Evolutionary conservation across 2,113 vertebrate species (phyloP).

Genomic region (Carollia perspicillata): DNA sequence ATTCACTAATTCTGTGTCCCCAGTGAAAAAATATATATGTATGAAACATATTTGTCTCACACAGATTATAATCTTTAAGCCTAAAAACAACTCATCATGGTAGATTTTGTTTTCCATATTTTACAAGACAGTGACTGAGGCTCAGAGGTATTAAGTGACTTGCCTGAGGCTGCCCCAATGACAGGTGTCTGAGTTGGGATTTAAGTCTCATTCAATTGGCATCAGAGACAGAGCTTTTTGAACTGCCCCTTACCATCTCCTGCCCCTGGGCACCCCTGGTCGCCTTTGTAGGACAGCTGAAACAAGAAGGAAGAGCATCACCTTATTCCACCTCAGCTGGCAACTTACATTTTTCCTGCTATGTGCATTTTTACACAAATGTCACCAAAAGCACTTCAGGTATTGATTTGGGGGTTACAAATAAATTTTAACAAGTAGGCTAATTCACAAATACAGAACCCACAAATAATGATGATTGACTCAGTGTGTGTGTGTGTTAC

Average conservation of each 20-base stretch:
- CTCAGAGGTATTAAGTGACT: neutral
- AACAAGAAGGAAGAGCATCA: neutral
- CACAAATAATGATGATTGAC: neutral
- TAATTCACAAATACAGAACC: neutral
- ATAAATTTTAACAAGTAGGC: neutral
- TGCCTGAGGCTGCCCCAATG: neutral
- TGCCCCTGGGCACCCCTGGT: neutral
- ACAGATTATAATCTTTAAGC: neutral
- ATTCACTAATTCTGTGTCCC: neutral
- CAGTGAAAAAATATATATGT: neutral
- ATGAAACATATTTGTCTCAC: neutral
- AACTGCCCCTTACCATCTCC: neutral
- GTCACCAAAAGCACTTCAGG: neutral
- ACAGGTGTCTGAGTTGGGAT: neutral
- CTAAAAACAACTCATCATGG: neutral
- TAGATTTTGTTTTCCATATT: neutral
- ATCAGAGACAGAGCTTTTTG: neutral
- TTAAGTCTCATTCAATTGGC: neutral
- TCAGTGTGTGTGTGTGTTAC: neutral
- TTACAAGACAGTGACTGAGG: neutral
- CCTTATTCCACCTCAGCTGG: neutral
- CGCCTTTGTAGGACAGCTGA: neutral
- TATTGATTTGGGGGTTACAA: neutral
- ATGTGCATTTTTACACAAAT: neutral
- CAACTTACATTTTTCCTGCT: neutral